Percentiles rank a stretch among this genome's conserved stretches.
phyloP scores from a whole-genome alignment of 2,888 invertebrate species.

The Altica lythri region DNA sequence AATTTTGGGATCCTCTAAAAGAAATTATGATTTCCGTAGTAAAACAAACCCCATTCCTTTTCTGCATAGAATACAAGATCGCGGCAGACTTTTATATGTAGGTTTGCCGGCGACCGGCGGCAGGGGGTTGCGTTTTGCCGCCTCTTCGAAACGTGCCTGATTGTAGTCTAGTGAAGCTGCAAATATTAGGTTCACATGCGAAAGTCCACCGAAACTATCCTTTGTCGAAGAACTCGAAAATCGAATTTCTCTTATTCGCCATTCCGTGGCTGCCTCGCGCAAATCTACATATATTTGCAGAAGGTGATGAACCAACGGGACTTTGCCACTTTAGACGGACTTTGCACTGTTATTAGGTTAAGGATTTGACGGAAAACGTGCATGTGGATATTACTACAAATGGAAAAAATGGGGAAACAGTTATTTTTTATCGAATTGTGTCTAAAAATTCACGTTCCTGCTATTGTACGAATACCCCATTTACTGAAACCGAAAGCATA shows the following conservation, averaged over 20 bases:
- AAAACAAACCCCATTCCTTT: too few relatives aligned
- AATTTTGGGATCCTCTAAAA: too few relatives aligned
- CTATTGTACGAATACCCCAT: too few relatives aligned
- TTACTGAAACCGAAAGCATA: too few relatives aligned
- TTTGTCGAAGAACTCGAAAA: constrained; percentile 54
- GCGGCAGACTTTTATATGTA: too few relatives aligned
- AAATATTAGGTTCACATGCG: constrained; percentile 53
- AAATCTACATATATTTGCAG: constrained; percentile 55
- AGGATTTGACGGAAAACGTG: constrained; percentile 13
- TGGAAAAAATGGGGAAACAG: background rate
- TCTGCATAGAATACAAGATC: too few relatives aligned
- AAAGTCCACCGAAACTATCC: constrained; percentile 51
- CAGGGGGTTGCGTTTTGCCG: constrained; percentile 12
- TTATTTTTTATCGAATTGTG: too few relatives aligned
- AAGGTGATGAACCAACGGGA: constrained; percentile 43
- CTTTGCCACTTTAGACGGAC: constrained; percentile 28
- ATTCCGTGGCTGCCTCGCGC: constrained; percentile 46
- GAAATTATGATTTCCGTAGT: too few relatives aligned
- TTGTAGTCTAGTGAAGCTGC: constrained; percentile 34
- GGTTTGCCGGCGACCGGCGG: constrained; percentile 7
- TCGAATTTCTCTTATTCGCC: constrained; percentile 55
- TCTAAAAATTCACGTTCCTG: too few relatives aligned
- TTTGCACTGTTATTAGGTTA: constrained; percentile 48
- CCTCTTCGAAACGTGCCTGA: constrained; percentile 26
- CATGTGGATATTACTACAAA: background rate